Conservation (phyloP, 2,113 vertebrate species). For the Ailurus styani region DNA sequence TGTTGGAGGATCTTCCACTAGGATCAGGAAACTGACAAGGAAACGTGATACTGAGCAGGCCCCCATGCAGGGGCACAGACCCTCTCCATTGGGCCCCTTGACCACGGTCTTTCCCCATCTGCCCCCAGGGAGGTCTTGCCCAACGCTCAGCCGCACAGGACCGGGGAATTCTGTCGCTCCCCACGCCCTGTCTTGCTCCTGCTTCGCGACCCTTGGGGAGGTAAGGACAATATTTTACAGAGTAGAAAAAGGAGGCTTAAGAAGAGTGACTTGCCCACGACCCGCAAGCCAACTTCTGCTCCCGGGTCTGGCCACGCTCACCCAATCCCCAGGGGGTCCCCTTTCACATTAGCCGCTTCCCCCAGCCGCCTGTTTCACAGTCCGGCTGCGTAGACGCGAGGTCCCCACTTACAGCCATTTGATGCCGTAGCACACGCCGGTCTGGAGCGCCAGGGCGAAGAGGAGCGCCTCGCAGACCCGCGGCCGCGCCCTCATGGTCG, state of each 20-base stretch:
- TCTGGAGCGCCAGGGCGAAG: constrained; percentile 89
- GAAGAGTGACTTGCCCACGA: background rate
- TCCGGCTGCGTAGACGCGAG: background rate
- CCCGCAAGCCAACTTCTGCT: background rate
- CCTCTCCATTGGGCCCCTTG: background rate
- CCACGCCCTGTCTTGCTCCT: background rate
- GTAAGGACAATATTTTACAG: background rate
- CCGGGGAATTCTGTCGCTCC: no score
- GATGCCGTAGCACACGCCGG: constrained; percentile 91
- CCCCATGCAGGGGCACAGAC: background rate
- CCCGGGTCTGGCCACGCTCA: background rate
- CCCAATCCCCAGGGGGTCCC: background rate
- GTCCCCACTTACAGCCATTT: constrained; percentile 96
- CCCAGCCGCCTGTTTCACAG: background rate
- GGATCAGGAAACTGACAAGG: background rate
- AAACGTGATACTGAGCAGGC: background rate
- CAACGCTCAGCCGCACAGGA: background rate
- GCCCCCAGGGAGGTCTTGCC: background rate
- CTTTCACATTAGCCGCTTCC: background rate
- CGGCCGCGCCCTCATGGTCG: constrained; percentile 77
- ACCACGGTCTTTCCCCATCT: background rate
- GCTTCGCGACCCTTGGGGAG: background rate
- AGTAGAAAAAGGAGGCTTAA: background rate
- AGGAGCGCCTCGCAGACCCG: constrained; percentile 84
- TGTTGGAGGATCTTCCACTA: background rate